Conservation (phyloP, 2,113 vertebrate genomes). For the Hippocampus abdominalis region DNA sequence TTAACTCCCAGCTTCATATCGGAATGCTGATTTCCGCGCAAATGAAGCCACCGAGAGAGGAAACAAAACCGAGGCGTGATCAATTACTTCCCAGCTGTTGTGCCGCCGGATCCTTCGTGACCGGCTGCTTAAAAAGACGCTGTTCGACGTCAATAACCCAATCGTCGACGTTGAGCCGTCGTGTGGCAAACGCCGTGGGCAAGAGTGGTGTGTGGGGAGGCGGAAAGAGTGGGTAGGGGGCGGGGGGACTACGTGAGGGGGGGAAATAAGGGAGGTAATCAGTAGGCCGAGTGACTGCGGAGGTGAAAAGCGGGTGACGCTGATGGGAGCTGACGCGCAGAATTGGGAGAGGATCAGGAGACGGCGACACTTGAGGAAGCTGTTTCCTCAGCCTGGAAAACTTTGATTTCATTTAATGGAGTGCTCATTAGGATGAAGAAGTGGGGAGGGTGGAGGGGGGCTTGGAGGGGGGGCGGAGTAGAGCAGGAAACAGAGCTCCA, state of each 20-base stretch:
- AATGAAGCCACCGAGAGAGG: neutral
- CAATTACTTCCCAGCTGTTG: constrained; percentile 3
- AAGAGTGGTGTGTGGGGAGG: constrained; percentile 43
- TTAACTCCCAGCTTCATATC: neutral
- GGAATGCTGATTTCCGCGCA: neutral
- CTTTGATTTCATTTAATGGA: constrained; percentile 64
- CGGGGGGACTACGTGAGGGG: constrained; percentile 14
- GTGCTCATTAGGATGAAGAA: constrained; percentile 37
- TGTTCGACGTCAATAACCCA: constrained; percentile 40
- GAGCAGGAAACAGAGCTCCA: neutral
- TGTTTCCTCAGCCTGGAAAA: constrained; percentile 52
- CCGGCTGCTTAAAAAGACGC: neutral
- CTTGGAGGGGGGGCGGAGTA: neutral
- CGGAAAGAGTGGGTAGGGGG: neutral
- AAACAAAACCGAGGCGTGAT: neutral
- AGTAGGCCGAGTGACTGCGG: constrained; percentile 38
- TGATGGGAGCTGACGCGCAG: constrained; percentile 59
- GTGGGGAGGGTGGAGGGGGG: neutral
- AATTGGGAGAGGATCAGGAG: constrained; percentile 63
- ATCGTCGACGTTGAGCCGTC: constrained; percentile 35
- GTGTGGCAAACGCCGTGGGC: constrained; percentile 31
- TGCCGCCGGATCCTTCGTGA: neutral
- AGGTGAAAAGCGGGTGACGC: constrained; percentile 54
- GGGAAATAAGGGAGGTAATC: constrained; percentile 61
- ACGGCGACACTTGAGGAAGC: constrained; percentile 60